Evolutionary conservation across 2,113 vertebrate genomes (phyloP).

Genomic region (Lophura nycthemera): DNA sequence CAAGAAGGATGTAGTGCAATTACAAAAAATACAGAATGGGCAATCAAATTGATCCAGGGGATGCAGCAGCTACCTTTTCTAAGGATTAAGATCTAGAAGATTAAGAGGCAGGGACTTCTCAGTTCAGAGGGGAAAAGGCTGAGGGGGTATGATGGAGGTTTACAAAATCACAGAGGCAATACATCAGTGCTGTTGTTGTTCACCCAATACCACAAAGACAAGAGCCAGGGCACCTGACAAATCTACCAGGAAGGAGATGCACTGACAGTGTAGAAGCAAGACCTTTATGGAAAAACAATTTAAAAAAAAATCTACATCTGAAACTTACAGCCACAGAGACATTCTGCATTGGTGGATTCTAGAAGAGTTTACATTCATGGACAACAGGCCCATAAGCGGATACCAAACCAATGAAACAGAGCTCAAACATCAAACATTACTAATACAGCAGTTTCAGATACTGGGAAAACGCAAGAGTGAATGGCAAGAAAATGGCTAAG

Average conservation of each 20-base stretch:
- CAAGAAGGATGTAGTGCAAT: neutral
- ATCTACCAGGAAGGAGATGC: neutral
- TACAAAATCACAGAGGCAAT: neutral
- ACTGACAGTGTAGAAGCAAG: neutral
- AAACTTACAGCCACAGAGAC: neutral
- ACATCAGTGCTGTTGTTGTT: neutral
- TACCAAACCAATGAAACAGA: neutral
- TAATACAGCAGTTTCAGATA: neutral
- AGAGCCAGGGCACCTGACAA: neutral
- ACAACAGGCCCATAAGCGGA: neutral
- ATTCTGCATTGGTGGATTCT: neutral
- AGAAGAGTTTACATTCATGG: neutral
- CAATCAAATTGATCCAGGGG: neutral
- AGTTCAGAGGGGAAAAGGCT: neutral
- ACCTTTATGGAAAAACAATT: neutral
- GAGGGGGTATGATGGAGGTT: neutral
- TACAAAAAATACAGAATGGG: neutral
- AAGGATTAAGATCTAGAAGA: neutral
- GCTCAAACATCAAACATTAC: neutral
- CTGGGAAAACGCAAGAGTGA: neutral
- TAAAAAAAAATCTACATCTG: neutral
- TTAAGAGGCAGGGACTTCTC: neutral
- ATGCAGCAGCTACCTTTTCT: neutral
- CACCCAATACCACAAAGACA: neutral
- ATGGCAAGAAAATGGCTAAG: neutral